Evolutionary conservation across 1,140 invertebrate genomes (phyloP), one percentile per base, ranked within the genome.

Genomic region (Caenorhabditis latens): DNA sequence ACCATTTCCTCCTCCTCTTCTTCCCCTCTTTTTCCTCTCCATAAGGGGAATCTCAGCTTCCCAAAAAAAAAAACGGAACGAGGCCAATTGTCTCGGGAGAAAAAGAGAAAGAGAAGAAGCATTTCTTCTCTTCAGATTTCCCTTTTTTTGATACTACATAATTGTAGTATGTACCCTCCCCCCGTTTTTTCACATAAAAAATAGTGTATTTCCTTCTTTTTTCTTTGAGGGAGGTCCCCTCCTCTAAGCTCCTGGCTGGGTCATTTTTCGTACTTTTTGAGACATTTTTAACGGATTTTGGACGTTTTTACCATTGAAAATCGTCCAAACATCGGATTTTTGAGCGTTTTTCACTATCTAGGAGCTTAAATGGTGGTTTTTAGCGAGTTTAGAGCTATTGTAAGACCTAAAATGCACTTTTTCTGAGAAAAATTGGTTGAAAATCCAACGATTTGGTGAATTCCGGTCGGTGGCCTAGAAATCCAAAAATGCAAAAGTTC

Each of bases 181-280:
- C 63, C 32, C 63, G 13, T 65, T 65, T 42, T 42, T 42, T 71
- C 65, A 19, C 71, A 79, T 40, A 79, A 79, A 79, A 79, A 79
- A 79, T 79, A 79, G 71, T 79, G 71, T 79, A 50, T 79, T 79
- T 50, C 46, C 46, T 67, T 50, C 9, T 50, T 9, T 24, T 50
- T 32, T 32, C 32, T 32, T 32, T 1, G 32, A 32, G 13, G 13
- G 43, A 42, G 32, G n/a, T 50, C n/a, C 21, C 65, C 0, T 79
- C 24, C 24, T 79, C n/a, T 79, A 24, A 13, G 43, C 46, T 50
- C 9, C 9, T 32, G 14, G 3, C 8, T 40, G 11, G 8, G 24
- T 2, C n/a, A 11, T n/a, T n/a, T 32, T 63, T 13, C 55, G n/a
- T 32, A 32, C 32, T 32, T 63, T 63, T 32, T 32, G 11, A 0